A percentile compares a stretch with the other conserved stretches of the same genome.
phyloP scores from a whole-genome alignment of 2,888 invertebrate genomes.

The Hypomecis punctinalis region DNA sequence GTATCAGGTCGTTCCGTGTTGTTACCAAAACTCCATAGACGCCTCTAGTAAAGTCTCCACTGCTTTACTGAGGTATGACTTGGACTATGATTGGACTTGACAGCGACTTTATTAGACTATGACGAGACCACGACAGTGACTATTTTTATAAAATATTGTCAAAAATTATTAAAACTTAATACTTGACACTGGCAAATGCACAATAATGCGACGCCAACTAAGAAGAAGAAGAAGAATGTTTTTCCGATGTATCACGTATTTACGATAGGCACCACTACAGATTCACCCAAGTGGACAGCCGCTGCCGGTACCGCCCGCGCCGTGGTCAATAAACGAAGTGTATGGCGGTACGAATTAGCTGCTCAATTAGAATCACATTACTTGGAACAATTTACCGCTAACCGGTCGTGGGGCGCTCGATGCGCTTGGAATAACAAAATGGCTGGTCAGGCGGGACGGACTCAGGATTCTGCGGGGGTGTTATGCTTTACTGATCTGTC shows the following conservation, averaged over 20 bases:
- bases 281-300: conserved; percentile 34
- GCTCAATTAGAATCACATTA: conserved; percentile 84
- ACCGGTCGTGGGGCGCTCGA: conserved; percentile 72
- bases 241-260: background rate
- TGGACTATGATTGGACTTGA: too few relatives aligned
- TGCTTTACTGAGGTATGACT: too few relatives aligned
- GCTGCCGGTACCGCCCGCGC: conserved; percentile 47
- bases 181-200: too few relatives aligned
- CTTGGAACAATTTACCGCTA: conserved; percentile 81
- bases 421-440: conserved; percentile 76
- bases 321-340: conserved; percentile 68
- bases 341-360: conserved; percentile 77
- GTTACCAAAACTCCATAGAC: too few relatives aligned
- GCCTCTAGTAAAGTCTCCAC: too few relatives aligned
- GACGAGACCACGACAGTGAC: too few relatives aligned
- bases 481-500: background rate
- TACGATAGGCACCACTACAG: background rate
- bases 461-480: conserved; percentile 18
- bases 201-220: too few relatives aligned
- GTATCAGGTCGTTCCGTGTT: too few relatives aligned
- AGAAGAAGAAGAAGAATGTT: too few relatives aligned
- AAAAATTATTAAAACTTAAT: too few relatives aligned
- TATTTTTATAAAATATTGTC: too few relatives aligned
- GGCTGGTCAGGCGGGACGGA: conserved; percentile 50
- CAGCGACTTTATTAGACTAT: too few relatives aligned